Conservation (phyloP, 2,888 invertebrate genomes). For the Bombylius major region DNA sequence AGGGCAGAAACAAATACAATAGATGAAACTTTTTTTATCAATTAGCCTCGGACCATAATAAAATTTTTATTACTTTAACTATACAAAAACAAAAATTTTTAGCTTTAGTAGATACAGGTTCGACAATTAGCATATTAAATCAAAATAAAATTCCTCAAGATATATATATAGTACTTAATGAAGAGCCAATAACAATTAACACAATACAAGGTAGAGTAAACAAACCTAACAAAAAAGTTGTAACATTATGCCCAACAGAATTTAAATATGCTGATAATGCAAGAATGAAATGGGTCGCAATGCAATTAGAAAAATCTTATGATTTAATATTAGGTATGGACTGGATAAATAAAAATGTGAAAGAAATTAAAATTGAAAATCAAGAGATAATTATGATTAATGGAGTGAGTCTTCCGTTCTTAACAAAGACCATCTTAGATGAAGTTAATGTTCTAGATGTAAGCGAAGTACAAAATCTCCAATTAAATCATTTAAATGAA, state of each 20-base stretch:
- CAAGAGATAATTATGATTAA: constrained; percentile 1
- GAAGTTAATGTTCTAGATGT: constrained; percentile 8
- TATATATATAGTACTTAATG: background rate
- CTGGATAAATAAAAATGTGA: constrained; percentile 9
- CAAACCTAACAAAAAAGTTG: constrained; percentile 7
- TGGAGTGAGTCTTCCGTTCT: constrained; percentile 1
- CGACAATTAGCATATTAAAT: background rate
- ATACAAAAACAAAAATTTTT: background rate
- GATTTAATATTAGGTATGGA: constrained; percentile 10
- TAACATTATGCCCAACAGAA: constrained; percentile 6
- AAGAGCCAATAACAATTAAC: background rate
- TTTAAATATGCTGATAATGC: constrained; percentile 9
- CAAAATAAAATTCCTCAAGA: background rate
- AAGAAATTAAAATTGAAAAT: constrained; percentile 5
- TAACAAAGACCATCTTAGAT: constrained; percentile 1
- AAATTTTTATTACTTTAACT: background rate
- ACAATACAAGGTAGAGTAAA: background rate
- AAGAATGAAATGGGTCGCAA: constrained; percentile 7
- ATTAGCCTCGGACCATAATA: background rate
- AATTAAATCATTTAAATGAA: constrained; percentile 1
- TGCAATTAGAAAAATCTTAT: constrained; percentile 8
- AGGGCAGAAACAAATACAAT: background rate
- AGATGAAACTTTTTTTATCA: background rate
- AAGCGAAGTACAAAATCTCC: background rate
- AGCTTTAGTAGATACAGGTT: background rate